These are phyloP conservation scores for Molossus molossus DNA, from an alignment of 2,797 vertebrate genomes.

Conservation along the genomic window DNA sequence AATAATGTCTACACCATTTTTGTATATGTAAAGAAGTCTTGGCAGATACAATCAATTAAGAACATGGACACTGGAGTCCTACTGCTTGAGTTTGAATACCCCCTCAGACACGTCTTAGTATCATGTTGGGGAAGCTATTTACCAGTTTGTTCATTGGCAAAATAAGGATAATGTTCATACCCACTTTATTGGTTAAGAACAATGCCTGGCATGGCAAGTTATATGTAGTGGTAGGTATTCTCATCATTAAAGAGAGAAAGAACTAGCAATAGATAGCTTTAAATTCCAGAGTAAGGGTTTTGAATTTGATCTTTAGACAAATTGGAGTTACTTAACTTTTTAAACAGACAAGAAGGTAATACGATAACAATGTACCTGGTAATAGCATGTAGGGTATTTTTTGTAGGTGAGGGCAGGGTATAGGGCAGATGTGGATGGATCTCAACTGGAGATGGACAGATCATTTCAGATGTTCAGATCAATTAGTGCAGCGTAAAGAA, in stretches of 20 bases:
- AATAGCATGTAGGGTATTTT: neutral
- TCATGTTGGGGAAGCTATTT: neutral
- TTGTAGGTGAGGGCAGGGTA: neutral
- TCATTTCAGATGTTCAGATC: neutral
- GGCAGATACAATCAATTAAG: neutral
- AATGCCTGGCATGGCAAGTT: neutral
- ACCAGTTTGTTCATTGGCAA: neutral
- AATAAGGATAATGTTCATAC: neutral
- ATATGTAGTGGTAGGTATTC: neutral
- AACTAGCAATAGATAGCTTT: neutral
- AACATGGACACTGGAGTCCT: neutral
- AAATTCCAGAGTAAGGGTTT: neutral
- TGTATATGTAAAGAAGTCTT: neutral
- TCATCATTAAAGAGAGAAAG: conserved; percentile 4
- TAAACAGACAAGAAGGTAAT: neutral
- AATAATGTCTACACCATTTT: neutral
- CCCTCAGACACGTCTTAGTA: neutral
- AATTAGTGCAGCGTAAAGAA: neutral
- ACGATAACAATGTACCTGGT: neutral
- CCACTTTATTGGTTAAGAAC: neutral
- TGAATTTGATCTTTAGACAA: conserved; percentile 1
- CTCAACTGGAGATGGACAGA: neutral
- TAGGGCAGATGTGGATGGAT: neutral
- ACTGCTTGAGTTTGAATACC: neutral
- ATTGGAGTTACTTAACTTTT: neutral